Percentiles rank a stretch among this genome's conserved stretches.
phyloP scores from a whole-genome alignment of 2,113 vertebrate genomes.

The Meleagris gallopavo region DNA sequence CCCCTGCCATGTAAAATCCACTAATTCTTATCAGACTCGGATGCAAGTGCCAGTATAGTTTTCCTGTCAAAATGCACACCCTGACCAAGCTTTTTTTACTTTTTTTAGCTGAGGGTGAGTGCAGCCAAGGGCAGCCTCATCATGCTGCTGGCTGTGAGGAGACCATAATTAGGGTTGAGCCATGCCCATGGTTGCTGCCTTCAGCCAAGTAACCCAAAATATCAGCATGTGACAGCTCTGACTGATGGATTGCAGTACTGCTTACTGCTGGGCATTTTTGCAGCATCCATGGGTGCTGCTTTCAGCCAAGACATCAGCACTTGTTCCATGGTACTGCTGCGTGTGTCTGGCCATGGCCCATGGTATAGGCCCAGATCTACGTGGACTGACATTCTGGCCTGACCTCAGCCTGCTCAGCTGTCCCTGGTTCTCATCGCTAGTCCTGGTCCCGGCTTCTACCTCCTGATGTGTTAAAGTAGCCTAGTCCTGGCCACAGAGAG shows the following conservation, averaged over 20 bases:
- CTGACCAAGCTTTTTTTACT: neutral
- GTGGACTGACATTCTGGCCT: neutral
- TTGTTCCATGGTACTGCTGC: neutral
- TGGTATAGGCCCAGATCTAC: neutral
- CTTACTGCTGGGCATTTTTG: neutral
- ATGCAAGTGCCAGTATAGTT: neutral
- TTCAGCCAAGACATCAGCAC: neutral
- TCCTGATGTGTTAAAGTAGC: neutral
- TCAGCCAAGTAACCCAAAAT: neutral
- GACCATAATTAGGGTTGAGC: accelerated
- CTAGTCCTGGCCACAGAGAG: neutral
- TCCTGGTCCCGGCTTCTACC: neutral
- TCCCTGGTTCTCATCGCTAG: neutral
- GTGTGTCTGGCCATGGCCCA: too few relatives aligned
- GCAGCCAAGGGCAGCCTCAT: neutral
- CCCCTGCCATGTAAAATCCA: neutral
- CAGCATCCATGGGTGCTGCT: neutral
- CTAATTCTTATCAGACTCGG: neutral
- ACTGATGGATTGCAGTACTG: neutral
- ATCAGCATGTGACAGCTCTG: neutral
- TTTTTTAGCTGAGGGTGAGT: accelerated
- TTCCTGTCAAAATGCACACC: accelerated
- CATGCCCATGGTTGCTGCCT: neutral
- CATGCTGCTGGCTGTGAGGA: neutral
- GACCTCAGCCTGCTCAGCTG: neutral